Evolutionary conservation across 2,888 invertebrate genomes (phyloP), one percentile per base, ranked within the genome.

Genomic region (Hirtodrosophila confusa): DNA sequence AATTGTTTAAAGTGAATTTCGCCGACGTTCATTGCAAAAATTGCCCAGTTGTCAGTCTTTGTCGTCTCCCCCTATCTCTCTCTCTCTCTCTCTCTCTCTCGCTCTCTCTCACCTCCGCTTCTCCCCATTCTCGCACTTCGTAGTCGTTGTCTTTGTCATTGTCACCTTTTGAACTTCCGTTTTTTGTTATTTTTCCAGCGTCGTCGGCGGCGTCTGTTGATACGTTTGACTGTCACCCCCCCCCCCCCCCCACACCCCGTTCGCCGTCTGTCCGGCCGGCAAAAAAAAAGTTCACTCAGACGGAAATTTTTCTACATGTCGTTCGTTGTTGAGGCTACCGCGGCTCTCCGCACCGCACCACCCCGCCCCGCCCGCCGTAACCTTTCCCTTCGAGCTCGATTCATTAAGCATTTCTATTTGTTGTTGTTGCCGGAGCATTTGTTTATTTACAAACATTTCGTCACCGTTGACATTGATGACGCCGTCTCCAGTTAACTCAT

Each of bases 121-220:
- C 37, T 27, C 37, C 0, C 4, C 29, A 12, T 29, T 9, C 33
- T 8, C 36, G 6, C 51, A n/a, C 44, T 36, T 47, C 39, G 23
- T 9, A n/a, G 44, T 45, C 41, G 50, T 48, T 53, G 44, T 55
- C 61, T 58, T 60, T 56, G 69, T 68, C 53, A 62, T 84, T 79
- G 87, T 84, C 85, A 85, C 85, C 85, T 85, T 86, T 85, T 85
- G 78, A 85, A 85, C 86, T 85, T 85, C 85, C 85, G 85, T 80
- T 77, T 75, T 71, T 69, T 39, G 58, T 51, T 51, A 57, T 37
- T 44, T 48, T 37, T 45, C 37, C 29, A 23, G 9, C 47, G 69
- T 39, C 23, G 69, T 24, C 67, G 75, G 56, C 73, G 64, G 49
- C 48, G 67, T 70, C 66, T 74, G 65, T 65, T 69, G 62, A 76